Evolutionary conservation across 92 coral and sea anemone genomes (phyloP), one percentile per base, ranked within the genome.

Genomic region (Diadumene lineata): DNA sequence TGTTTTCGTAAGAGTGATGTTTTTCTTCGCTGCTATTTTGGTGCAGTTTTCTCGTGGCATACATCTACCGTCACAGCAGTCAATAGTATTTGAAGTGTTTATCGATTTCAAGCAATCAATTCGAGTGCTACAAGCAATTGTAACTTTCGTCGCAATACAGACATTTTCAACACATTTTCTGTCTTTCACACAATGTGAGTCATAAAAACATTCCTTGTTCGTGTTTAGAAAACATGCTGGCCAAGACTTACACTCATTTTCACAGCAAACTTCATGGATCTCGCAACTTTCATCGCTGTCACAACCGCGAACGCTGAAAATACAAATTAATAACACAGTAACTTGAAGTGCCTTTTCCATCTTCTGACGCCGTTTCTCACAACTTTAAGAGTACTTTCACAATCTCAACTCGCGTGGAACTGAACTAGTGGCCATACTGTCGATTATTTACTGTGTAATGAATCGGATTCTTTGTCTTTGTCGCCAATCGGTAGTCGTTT

Each of bases 181-280:
- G 23, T 72, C 81, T 28, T 38, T 77, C 64, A 53, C 28, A 34
- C 82, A 77, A 58, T 77, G 82, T 24, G 82, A 30, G 46, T 77
- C 67, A 28, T 77, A 77, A 53, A 64, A 77, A 22, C 82, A 77
- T 29, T 77, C 82, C 56, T 77, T 77, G 34, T 77, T 72, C 31
- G 66, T 77, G 51, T 77, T 66, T 50, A 77, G 38, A 38, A 77
- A 77, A 66, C 82, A 77, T 57, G 53, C 67, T 64, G 75, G 75
- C 82, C 82, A 77, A 31, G 82, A 77, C 33, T 48, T 56, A 56
- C 82, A 77, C 22, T 74, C 74, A 11, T 77, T 56, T 25, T 56
- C 82, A 64, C 82, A 77, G 48, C 82, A 77, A 66, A 77, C 82
- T 28, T 77, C 67, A 43, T 77, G 74, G 18, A 30, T 28, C 33